These are phyloP conservation scores for Drosophila villosipedis DNA, from an alignment of 2,888 invertebrate genomes.

Conservation along the genomic window DNA sequence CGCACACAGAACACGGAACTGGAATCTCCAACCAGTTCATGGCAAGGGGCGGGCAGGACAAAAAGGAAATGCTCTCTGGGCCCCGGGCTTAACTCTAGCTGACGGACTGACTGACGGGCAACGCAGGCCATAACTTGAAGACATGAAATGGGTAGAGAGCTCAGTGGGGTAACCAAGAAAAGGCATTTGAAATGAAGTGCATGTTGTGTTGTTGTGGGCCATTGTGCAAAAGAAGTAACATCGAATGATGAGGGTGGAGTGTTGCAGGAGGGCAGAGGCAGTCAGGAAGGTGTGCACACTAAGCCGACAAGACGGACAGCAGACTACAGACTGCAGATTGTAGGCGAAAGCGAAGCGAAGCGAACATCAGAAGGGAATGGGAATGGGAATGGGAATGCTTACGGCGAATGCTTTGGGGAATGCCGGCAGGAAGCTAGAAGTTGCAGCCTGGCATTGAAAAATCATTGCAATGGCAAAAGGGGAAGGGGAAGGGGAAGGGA, in stretches of 20 bases:
- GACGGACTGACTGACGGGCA: conserved; percentile 31
- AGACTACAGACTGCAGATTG: conserved; percentile 50
- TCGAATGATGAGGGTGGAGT: background rate
- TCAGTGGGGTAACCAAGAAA: conserved; percentile 32
- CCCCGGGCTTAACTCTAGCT: conserved; percentile 43
- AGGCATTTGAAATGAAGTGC: conserved; percentile 77
- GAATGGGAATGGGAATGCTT: background rate
- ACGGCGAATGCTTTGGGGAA: conserved; percentile 19
- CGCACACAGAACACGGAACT: conserved; percentile 5
- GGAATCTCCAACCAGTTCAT: conserved; percentile 1
- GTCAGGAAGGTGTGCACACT: conserved; percentile 38
- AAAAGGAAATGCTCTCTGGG: conserved; percentile 73
- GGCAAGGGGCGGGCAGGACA: conserved; percentile 17
- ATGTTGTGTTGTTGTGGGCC: conserved; percentile 53
- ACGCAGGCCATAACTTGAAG: conserved; percentile 59
- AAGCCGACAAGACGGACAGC: conserved; percentile 74
- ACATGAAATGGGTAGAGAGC: conserved; percentile 64
- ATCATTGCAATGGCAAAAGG: conserved; percentile 49
- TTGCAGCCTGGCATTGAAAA: conserved; percentile 72
- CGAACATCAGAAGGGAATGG: conserved; percentile 4
- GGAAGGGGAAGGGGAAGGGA: background rate
- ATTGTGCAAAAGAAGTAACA: conserved; percentile 41
- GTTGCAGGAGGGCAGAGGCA: background rate
- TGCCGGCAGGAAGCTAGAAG: conserved; percentile 51
- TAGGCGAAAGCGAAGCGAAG: conserved; percentile 7